phyloP scores from a whole-genome alignment of 1,140 invertebrate genomes.

The Temnothorax nylanderi region DNA sequence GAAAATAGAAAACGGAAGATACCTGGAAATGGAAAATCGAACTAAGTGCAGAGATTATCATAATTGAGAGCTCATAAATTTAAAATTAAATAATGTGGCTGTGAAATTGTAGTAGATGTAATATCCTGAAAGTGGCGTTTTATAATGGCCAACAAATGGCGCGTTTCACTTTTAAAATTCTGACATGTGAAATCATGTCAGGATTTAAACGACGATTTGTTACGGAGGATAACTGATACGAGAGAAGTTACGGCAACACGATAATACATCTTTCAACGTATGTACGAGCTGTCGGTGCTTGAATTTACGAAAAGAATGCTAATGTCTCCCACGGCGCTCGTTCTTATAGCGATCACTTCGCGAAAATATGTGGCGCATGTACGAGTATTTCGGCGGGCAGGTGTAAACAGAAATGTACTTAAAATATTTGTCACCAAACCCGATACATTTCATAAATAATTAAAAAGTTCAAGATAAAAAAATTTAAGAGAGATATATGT shows the following conservation, averaged over 20 bases:
- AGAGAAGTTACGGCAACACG: conserved; percentile 11
- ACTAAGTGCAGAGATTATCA: conserved; percentile 20
- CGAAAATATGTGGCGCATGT: conserved; percentile 44
- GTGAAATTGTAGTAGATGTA: background rate
- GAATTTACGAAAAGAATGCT: conserved; percentile 59
- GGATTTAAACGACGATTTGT: conserved; percentile 17
- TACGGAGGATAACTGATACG: conserved; percentile 6
- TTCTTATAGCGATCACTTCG: conserved; percentile 54
- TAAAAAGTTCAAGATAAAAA: background rate
- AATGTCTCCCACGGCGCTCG: conserved; percentile 36
- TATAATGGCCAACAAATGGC: background rate
- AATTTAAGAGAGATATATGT: background rate
- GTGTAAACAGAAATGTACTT: conserved; percentile 16
- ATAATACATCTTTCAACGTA: conserved; percentile 42
- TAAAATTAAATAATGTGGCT: background rate
- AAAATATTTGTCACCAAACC: conserved; percentile 20
- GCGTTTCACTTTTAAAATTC: background rate
- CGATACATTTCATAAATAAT: conserved; percentile 21
- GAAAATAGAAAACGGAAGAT: background rate
- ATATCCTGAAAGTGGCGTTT: background rate
- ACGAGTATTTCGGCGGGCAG: conserved; percentile 4
- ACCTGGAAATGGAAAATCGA: background rate
- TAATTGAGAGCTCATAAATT: conserved; percentile 4
- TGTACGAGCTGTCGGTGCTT: conserved; percentile 38
- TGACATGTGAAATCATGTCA: background rate